Evolutionary conservation across 37 sponge, comb jelly and placozoan genomes (phyloP).

Genomic region (Spongilla lacustris): DNA sequence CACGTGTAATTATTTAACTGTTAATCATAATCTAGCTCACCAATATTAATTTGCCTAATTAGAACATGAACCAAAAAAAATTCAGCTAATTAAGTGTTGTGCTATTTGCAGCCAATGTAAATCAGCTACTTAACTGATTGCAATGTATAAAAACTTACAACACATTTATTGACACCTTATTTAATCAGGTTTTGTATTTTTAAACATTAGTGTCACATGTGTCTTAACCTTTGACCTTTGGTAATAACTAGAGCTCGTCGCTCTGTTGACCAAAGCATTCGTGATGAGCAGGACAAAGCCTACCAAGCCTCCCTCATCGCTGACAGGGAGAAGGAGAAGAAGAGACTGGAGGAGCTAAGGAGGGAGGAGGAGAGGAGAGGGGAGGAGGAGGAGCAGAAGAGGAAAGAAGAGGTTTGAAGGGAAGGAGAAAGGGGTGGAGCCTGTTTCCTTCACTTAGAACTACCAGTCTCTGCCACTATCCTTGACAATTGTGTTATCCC

Average conservation of each 20-base stretch:
- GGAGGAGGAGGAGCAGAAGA: conserved; percentile 28
- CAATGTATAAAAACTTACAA: no score
- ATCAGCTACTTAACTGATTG: no score
- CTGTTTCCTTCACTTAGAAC: not conserved
- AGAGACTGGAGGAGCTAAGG: conserved; percentile 5
- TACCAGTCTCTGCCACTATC: not conserved
- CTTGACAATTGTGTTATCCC: not conserved
- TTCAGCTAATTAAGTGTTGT: no score
- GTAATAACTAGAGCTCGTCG: conserved; percentile 31
- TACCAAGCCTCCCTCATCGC: conserved; percentile 61
- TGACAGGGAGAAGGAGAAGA: conserved; percentile 67
- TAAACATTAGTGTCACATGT: no score
- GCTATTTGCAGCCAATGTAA: no score
- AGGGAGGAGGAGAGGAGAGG: not conserved
- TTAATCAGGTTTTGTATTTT: no score
- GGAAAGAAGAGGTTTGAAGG: conserved; percentile 29
- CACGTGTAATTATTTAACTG: no score
- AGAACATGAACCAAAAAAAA: no score
- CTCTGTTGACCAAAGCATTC: conserved; percentile 47
- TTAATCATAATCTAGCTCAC: no score
- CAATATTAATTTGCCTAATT: no score
- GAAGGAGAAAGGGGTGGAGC: not conserved
- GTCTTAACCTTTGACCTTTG: no score
- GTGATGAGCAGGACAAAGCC: conserved; percentile 76
- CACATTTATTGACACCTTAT: no score